Evolutionary conservation across 2,113 vertebrate genomes (phyloP), one percentile per base, ranked within the genome.

Genomic region (Dicerorhinus sumatrensis): DNA sequence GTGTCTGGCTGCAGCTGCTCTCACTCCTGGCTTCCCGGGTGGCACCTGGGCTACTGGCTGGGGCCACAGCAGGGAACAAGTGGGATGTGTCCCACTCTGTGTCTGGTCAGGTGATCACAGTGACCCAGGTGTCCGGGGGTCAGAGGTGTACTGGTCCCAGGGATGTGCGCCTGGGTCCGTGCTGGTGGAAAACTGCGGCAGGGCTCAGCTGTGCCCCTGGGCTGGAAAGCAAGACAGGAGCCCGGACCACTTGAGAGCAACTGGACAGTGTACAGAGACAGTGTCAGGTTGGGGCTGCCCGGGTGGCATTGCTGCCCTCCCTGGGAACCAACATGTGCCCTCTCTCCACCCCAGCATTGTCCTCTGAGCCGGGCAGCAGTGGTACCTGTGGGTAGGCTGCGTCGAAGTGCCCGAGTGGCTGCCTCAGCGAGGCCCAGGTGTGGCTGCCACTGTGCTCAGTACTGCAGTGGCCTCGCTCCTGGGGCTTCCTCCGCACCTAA

Each of bases 381-480:
- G 21, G 51, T 4, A 29, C 23, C 62, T 4, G 31, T 4, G 46
- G 20, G 16, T 6, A 14, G 39, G 48, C 8, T 14, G 48, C 48
- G 0, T 3, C 58, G 4, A 11, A 56, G 8, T 0, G 17, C 70
- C 70, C 8, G 0, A 60, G 1, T 9, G 46, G 79, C 27, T 4
- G 73, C 89, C 8, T 7, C 10, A 0, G 3, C 5, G 62, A 70
- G 73, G n/a, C 67, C n/a, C 60, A 11, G 46, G 3, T 21, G 58
- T 10, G 33, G 75, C 63, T 39, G 0, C 16, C 31, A 2, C 23
- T 21, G 65, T 2, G 13, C 48, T 42, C 20, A 9, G 39, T 2
- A 4, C 0, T 0, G 31, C 63, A 1, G 16, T 17, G n/a, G 56
- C 80, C n/a, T 39, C 0, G 3, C 62, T n/a, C 60, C 0, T 0